Evolutionary conservation across 2,113 vertebrate species (phyloP).

Genomic region (Chlorodrepanis virens): DNA sequence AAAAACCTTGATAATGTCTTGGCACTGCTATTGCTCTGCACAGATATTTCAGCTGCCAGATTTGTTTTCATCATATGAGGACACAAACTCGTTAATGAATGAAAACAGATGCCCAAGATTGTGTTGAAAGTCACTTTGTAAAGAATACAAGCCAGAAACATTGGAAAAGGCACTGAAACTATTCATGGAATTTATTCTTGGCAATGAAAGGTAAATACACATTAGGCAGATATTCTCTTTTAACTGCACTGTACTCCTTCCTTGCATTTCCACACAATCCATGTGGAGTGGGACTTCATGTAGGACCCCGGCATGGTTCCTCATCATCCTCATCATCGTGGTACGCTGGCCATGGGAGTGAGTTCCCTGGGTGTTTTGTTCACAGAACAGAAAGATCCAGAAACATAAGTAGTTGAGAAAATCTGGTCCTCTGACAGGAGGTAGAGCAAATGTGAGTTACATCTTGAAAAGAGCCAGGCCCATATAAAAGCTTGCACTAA

Average conservation of each 20-base stretch:
- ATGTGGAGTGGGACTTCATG: not conserved
- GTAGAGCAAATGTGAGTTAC: not conserved
- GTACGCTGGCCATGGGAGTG: not conserved
- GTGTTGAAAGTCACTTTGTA: not conserved
- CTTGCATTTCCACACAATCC: not conserved
- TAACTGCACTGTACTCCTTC: not conserved
- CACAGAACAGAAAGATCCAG: not conserved
- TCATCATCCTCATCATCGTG: not conserved
- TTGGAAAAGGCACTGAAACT: not conserved
- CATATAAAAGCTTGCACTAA: not conserved
- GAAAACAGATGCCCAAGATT: not conserved
- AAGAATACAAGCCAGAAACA: not conserved
- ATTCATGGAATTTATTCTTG: slow-evolving; percentile 33
- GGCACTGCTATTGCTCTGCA: not conserved
- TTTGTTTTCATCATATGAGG: not conserved
- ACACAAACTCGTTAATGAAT: slow-evolving; percentile 3
- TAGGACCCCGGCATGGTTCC: not conserved
- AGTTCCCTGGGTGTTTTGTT: not conserved
- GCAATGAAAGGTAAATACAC: not conserved
- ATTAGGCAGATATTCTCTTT: slow-evolving; percentile 21
- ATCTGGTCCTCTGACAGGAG: not conserved
- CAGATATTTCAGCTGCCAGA: not conserved
- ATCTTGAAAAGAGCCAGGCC: not conserved
- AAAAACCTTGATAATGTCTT: not conserved
- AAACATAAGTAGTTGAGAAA: not conserved